Base-by-base conservation (phyloP, 2,888 invertebrate species). In the Lasioglossum lativentre region DNA sequence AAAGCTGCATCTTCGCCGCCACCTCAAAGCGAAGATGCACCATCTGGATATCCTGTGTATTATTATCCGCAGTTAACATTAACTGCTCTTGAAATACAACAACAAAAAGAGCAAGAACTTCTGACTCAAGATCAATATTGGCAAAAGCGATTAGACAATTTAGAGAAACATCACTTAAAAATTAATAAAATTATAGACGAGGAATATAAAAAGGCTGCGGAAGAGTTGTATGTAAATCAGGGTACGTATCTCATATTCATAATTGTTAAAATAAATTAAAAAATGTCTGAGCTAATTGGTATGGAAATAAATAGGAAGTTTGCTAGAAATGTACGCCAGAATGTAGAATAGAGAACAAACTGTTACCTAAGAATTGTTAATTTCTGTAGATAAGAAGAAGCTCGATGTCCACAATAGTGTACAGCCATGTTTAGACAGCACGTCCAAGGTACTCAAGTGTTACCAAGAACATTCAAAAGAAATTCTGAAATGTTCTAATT, bases 41-140 rank as follows among this genome's bases (percentile, higher is more conserved):
- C 42, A 27, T 72, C 88, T 72, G 88, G 68, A 16, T 83, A 84
- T 45, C 82, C 89, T 5, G 47, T 63, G 5, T 85, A 86, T 86
- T 86, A 86, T 87, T 88, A 92, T 80, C 93, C 93, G 16, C 92
- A 92, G 63, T 92, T 93, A 63, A 95, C 95, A 10, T 83, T 95
- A 81, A 93, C 93, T 30, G 95, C 95, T 74, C 90, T 94, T 73
- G 91, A 94, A 90, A 95, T 96, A 85, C 90, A 93, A 63, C 96
- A 96, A 90, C 96, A 96, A 89, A 96, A 96, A 91, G 96, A 96
- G 91, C 95, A 95, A 73, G 96, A 97, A 92, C 94, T 97, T 38
- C 95, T 95, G 76, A 95, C 96, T 81, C 97, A 97, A 91, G 96
- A 97, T 90, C 93, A 95, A 38, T 96, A 96, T 92, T 97, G 97